Percentiles rank a stretch among this genome's conserved stretches.
These are phyloP conservation scores for Psittacula derbiana DNA, from an alignment of 2,797 vertebrate species.

Conservation along the genomic window DNA sequence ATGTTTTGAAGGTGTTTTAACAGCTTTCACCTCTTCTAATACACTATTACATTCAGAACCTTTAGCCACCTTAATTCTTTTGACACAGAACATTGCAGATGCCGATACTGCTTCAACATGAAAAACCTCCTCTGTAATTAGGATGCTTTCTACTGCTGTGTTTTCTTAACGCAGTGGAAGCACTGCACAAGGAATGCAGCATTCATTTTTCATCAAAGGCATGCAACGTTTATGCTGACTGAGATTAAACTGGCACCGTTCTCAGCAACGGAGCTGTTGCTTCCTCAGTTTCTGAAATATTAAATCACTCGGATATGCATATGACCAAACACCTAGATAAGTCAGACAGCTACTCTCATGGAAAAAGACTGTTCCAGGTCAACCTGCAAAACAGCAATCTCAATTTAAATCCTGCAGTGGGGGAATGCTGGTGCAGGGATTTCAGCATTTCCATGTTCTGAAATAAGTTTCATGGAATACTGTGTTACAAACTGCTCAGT, in stretches of 20 bases:
- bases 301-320: background rate
- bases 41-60: background rate
- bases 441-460: background rate
- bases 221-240: background rate
- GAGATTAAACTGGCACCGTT: background rate
- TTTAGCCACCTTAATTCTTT: background rate
- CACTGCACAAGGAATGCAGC: background rate
- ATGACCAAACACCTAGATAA: background rate
- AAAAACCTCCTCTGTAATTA: background rate
- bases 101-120: accelerated
- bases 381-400: background rate
- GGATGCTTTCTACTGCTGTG: background rate
- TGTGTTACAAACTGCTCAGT: background rate
- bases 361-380: conserved; percentile 55
- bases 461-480: background rate
- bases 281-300: background rate
- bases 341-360: conserved; percentile 16
- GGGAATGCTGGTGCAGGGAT: background rate
- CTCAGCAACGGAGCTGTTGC: background rate
- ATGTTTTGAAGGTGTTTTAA: conserved; percentile 46
- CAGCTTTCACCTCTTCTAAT: background rate
- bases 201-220: conserved; percentile 50
- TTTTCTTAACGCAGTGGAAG: background rate
- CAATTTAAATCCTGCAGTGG: background rate
- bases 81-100: background rate